phyloP scores from a whole-genome alignment of 2,113 vertebrate genomes.

The Baryphthengus martii region DNA sequence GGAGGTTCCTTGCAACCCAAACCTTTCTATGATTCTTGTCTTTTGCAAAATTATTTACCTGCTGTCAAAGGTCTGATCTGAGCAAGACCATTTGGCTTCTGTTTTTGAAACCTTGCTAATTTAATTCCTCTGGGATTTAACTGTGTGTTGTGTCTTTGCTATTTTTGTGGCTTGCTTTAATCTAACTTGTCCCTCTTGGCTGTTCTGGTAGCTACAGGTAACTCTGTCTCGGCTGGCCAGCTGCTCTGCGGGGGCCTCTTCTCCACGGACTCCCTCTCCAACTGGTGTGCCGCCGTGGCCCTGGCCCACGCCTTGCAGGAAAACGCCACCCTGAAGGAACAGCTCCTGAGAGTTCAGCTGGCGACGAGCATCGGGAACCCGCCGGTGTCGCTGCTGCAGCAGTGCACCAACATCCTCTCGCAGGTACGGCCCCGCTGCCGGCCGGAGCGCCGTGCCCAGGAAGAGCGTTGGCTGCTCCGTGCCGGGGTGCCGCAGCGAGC shows the following conservation, averaged over 20 bases:
- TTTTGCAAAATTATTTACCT: accelerated
- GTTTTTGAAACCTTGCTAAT: neutral
- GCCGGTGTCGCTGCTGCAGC: slow-evolving; percentile 93
- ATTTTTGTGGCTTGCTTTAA: neutral
- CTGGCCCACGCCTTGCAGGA: slow-evolving; percentile 94
- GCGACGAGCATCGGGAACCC: slow-evolving; percentile 96
- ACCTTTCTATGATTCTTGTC: no score
- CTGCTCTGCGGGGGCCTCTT: slow-evolving; percentile 95
- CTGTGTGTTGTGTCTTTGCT: neutral
- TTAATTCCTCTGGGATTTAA: accelerated
- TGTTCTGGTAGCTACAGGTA: slow-evolving; percentile 77
- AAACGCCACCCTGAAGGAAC: slow-evolving; percentile 93
- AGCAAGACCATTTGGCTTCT: neutral
- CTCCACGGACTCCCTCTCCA: slow-evolving; percentile 93
- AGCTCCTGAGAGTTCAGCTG: slow-evolving; percentile 92
- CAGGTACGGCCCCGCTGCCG: slow-evolving; percentile 75
- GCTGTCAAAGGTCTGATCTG: neutral
- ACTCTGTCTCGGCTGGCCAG: slow-evolving; percentile 93
- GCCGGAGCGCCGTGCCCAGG: accelerated
- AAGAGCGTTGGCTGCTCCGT: no score
- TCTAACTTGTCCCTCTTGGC: neutral
- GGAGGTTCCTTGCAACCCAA: no score
- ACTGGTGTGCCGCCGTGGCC: slow-evolving; percentile 97
- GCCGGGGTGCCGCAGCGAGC: accelerated
- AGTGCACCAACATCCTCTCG: slow-evolving; percentile 98